Evolutionary conservation across 1,140 invertebrate species (phyloP).

Genomic region (Aporrectodea caliginosa): DNA sequence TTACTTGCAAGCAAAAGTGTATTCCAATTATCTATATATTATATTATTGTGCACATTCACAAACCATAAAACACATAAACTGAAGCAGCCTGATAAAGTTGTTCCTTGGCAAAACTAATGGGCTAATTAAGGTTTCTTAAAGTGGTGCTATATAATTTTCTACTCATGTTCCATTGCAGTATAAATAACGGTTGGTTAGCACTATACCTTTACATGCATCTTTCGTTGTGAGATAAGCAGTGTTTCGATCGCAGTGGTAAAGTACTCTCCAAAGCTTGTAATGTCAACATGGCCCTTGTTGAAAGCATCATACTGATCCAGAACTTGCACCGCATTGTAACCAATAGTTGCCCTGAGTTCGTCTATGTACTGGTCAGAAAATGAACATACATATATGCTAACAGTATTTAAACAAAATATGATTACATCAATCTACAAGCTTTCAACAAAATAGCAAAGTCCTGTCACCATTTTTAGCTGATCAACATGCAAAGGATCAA

Average conservation of each 20-base stretch:
- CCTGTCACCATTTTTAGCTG: too few species aligned
- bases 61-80: too few species aligned
- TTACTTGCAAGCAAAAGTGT: too few species aligned
- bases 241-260: conserved; percentile 15
- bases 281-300: conserved; percentile 25
- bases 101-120: too few species aligned
- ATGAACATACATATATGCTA: too few species aligned
- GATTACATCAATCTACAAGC: too few species aligned
- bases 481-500: too few species aligned
- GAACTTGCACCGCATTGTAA: not conserved
- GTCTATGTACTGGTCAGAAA: conserved; percentile 5
- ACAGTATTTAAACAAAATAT: too few species aligned
- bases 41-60: not conserved
- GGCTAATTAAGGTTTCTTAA: too few species aligned
- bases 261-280: conserved; percentile 18
- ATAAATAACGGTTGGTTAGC: not conserved
- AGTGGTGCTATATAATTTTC: not conserved
- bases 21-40: too few species aligned
- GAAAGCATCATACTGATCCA: conserved; percentile 13
- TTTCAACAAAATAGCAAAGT: too few species aligned
- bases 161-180: not conserved
- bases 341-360: conserved; percentile 5
- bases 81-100: too few species aligned
- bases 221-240: conserved; percentile 23
- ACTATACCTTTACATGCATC: conserved; percentile 10